phyloP scores from a whole-genome alignment of 2,888 invertebrate species.

The Saturnia japonica region DNA sequence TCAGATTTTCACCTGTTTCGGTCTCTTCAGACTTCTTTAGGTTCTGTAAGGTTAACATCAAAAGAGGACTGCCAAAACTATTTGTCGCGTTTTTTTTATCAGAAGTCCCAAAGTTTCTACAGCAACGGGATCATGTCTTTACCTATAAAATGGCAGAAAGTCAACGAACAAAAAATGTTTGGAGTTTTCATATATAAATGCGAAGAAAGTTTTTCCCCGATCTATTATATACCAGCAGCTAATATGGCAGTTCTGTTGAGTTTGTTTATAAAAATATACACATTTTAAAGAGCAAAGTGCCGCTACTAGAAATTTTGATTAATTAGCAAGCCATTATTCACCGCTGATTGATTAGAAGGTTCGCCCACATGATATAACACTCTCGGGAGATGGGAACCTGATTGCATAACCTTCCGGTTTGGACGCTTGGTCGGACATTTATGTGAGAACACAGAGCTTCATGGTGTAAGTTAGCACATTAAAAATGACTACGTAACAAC shows the following conservation, averaged over 20 bases:
- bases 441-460: background rate
- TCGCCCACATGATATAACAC: slow-evolving; percentile 35
- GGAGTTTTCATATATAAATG: too few species aligned
- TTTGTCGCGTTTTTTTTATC: too few species aligned
- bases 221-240: too few species aligned
- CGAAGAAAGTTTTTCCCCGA: too few species aligned
- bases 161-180: too few species aligned
- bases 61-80: too few species aligned
- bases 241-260: background rate
- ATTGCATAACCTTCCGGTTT: slow-evolving; percentile 27
- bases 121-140: too few species aligned
- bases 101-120: too few species aligned
- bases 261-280: background rate
- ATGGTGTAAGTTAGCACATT: slow-evolving; percentile 5
- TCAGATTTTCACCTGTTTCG: too few species aligned
- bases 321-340: slow-evolving; percentile 57
- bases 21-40: too few species aligned
- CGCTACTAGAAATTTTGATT: slow-evolving; percentile 49
- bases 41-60: too few species aligned
- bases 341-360: slow-evolving; percentile 41
- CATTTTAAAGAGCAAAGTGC: slow-evolving; percentile 3
- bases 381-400: slow-evolving; percentile 23
- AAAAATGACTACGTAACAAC: slow-evolving; percentile 12
- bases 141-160: too few species aligned
- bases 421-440: background rate